Conservation (phyloP, 2,113 vertebrate genomes). For the Corydoras sp. region DNA sequence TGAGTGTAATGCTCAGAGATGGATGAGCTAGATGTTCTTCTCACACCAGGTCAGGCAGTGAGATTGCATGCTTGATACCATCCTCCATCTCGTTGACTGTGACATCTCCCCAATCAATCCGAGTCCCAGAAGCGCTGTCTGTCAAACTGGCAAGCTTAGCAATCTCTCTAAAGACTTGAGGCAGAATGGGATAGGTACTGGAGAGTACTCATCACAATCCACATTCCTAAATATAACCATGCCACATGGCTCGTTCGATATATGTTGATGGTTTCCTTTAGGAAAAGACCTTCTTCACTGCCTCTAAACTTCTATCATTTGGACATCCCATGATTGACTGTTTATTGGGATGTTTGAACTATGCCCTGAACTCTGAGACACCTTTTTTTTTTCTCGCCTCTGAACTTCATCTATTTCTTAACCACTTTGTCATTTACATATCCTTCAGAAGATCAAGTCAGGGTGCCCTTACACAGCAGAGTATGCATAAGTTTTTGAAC, state of each 20-base stretch:
- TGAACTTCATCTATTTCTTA: not conserved
- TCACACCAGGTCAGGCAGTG: conserved; percentile 53
- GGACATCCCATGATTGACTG: conserved; percentile 62
- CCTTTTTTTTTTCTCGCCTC: conserved; percentile 36
- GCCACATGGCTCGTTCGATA: conserved; percentile 56
- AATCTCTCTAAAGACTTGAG: conserved; percentile 54
- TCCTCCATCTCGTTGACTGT: conserved; percentile 62
- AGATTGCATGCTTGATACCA: conserved; percentile 67
- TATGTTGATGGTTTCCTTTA: conserved; percentile 44
- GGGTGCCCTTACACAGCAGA: not conserved
- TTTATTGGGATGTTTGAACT: conserved; percentile 58
- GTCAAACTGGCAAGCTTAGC: conserved; percentile 58
- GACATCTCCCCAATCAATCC: conserved; percentile 65
- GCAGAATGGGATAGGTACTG: conserved; percentile 44
- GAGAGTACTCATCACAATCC: not conserved
- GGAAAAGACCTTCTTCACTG: conserved; percentile 46
- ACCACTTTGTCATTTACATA: conserved; percentile 21
- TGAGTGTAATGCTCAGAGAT: conserved; percentile 67
- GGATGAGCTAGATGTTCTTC: conserved; percentile 58
- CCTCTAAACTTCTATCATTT: conserved; percentile 34
- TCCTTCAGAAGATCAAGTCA: not conserved
- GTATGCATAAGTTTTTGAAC: too few relatives aligned
- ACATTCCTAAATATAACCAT: conserved; percentile 32
- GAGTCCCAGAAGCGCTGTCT: conserved; percentile 55
- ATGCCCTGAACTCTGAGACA: conserved; percentile 57